These are phyloP conservation scores for Brachypterus glaber DNA, from an alignment of 2,888 invertebrate genomes.

Conservation along the genomic window DNA sequence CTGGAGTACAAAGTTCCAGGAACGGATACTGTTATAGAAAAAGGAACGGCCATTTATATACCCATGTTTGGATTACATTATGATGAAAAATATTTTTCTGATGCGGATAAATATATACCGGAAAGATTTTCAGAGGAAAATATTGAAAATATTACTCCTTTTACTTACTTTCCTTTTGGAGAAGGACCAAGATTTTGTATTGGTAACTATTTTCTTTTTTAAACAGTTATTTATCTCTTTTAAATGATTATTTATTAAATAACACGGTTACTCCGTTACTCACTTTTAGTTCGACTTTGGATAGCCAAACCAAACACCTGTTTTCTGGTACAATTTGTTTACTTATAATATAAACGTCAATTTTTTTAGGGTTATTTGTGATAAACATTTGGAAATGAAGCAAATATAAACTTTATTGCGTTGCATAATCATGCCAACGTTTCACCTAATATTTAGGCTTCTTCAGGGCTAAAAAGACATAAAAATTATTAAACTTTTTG, in stretches of 20 bases:
- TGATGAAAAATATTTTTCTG: conserved; percentile 28
- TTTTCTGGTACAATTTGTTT: too few species aligned
- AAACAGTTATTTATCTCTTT: not conserved
- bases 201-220: conserved; percentile 22
- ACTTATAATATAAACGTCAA: too few species aligned
- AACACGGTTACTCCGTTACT: too few species aligned
- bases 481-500: too few species aligned
- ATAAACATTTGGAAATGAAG: too few species aligned
- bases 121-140: conserved; percentile 27
- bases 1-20: conserved; percentile 28
- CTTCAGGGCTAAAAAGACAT: too few species aligned
- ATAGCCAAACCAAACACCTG: too few species aligned
- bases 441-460: too few species aligned
- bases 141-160: conserved; percentile 19
- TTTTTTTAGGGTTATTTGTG: too few species aligned
- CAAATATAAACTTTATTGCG: too few species aligned
- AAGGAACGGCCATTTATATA: conserved; percentile 35
- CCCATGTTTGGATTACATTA: conserved; percentile 26
- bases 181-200: conserved; percentile 29
- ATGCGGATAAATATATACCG: conserved; percentile 28
- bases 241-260: not conserved
- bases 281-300: too few species aligned
- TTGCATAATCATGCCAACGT: too few species aligned
- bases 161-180: conserved; percentile 29
- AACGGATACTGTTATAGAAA: conserved; percentile 28